phyloP scores from a whole-genome alignment of 1,140 invertebrate genomes.

The Eriocheir sinensis region DNA sequence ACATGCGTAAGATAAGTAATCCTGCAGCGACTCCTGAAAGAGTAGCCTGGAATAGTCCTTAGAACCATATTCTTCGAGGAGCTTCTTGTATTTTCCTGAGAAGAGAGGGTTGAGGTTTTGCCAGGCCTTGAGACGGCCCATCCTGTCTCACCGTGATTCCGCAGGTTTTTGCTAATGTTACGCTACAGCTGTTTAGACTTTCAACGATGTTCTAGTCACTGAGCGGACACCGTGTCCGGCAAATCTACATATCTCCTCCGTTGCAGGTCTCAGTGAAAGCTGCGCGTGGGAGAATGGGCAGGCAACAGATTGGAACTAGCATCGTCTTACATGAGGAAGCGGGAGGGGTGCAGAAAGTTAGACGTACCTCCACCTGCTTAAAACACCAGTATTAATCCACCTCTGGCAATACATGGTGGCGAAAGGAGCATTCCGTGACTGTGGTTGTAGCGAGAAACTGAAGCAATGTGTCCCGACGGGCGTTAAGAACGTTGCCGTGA shows the following conservation, averaged over 20 bases:
- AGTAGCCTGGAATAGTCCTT: conserved; percentile 82
- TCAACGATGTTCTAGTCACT: neutral
- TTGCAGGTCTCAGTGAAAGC: conserved; percentile 30
- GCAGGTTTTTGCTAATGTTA: neutral
- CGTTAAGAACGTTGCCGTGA: neutral
- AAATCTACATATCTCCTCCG: conserved; percentile 45
- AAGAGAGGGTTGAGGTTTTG: conserved; percentile 78
- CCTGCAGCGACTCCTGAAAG: conserved; percentile 82
- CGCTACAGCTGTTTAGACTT: neutral
- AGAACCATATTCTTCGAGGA: conserved; percentile 79
- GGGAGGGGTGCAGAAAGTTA: neutral
- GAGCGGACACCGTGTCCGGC: neutral
- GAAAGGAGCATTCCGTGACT: conserved; percentile 56
- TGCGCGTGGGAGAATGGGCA: neutral
- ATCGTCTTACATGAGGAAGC: neutral
- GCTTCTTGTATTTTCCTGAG: conserved; percentile 76
- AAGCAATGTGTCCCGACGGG: neutral
- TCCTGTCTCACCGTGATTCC: conserved; percentile 19
- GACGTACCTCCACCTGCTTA: neutral
- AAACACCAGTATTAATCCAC: conserved; percentile 28
- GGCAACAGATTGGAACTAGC: neutral
- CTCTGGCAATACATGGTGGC: conserved; percentile 8
- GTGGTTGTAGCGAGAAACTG: conserved; percentile 23
- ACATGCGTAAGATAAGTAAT: conserved; percentile 86
- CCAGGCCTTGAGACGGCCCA: conserved; percentile 78